A percentile compares a stretch with the other conserved stretches of the same genome.
Conservation (phyloP, 1,140 invertebrate genomes). For the Bombus consobrinus region DNA sequence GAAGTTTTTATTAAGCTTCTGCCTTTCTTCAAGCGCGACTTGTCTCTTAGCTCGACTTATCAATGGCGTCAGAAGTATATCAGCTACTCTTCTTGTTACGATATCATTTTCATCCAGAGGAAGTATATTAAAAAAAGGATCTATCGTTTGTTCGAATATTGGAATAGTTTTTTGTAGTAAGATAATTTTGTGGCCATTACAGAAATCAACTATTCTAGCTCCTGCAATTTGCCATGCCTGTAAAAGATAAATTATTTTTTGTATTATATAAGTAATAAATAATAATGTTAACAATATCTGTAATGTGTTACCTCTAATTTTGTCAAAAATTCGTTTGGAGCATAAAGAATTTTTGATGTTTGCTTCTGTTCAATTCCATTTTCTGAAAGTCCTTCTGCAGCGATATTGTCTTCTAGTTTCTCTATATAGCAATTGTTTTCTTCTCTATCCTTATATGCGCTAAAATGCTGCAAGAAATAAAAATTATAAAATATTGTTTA, state of each 20-base stretch:
- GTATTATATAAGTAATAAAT: neutral
- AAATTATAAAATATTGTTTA: neutral
- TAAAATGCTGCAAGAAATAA: conserved; percentile 69
- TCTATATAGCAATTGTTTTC: conserved; percentile 75
- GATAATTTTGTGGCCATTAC: conserved; percentile 66
- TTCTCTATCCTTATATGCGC: conserved; percentile 72
- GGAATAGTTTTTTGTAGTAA: conserved; percentile 65
- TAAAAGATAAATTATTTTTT: conserved; percentile 2
- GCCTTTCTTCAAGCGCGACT: conserved; percentile 60
- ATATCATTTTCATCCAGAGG: conserved; percentile 70
- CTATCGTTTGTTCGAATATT: neutral
- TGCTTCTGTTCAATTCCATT: conserved; percentile 1
- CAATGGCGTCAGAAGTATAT: conserved; percentile 62
- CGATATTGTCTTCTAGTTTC: conserved; percentile 51
- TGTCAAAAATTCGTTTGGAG: conserved; percentile 59
- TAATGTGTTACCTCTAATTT: conserved; percentile 72
- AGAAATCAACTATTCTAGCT: conserved; percentile 74
- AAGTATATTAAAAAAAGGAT: conserved; percentile 72
- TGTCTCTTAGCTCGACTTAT: conserved; percentile 63
- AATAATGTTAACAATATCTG: neutral
- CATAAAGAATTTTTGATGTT: conserved; percentile 63
- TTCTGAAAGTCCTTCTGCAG: neutral
- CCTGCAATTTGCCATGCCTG: conserved; percentile 78
- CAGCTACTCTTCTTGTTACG: conserved; percentile 56
- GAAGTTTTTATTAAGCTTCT: conserved; percentile 55